Percentiles rank a stretch among this genome's conserved stretches.
These are phyloP conservation scores for Philonicus albiceps DNA, from an alignment of 2,888 invertebrate species.

Conservation along the genomic window DNA sequence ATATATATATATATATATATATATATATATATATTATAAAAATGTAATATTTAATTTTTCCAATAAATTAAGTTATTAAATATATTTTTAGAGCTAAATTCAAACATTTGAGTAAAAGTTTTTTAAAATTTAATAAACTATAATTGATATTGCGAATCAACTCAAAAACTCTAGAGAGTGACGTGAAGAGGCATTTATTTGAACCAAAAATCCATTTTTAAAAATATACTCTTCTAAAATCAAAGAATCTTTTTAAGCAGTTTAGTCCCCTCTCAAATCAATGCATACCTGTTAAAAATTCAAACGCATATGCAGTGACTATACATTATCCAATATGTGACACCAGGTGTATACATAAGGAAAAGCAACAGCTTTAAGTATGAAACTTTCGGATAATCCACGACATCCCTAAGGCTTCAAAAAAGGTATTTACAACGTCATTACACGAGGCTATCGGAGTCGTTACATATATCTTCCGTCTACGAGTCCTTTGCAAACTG, in stretches of 20 bases:
- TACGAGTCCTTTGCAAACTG: background rate
- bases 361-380: background rate
- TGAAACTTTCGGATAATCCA: background rate
- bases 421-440: background rate
- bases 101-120: no score
- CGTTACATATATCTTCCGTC: background rate
- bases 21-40: no score
- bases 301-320: background rate
- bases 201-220: no score
- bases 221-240: background rate
- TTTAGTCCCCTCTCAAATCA: background rate
- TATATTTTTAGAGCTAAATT: no score
- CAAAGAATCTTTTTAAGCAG: background rate
- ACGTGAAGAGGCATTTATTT: no score
- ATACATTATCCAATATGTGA: background rate
- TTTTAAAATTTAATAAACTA: no score
- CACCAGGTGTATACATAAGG: background rate
- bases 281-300: background rate
- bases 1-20: no score
- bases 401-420: background rate
- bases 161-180: no score
- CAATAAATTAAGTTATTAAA: no score
- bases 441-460: background rate
- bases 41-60: no score
- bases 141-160: no score